These are phyloP conservation scores for Novumbra hubbsi DNA, from an alignment of 2,797 vertebrate genomes.

Conservation along the genomic window DNA sequence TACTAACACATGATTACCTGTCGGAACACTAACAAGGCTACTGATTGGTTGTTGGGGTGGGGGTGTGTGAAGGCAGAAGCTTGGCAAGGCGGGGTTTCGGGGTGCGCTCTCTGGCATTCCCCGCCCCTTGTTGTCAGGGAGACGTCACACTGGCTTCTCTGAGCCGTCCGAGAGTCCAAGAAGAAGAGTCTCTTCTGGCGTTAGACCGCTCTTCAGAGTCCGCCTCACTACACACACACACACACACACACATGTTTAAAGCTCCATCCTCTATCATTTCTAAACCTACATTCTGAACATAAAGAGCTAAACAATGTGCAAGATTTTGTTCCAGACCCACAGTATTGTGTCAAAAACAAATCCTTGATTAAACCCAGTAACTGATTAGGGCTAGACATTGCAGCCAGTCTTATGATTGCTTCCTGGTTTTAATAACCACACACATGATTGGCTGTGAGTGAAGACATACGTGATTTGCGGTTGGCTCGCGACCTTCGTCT, in stretches of 20 bases:
- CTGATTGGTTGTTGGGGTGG: slow-evolving; percentile 29
- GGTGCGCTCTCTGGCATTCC: slow-evolving; percentile 11
- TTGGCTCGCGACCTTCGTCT: slow-evolving; percentile 91
- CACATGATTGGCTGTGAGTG: not conserved
- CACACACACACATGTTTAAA: slow-evolving; percentile 27
- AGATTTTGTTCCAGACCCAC: not conserved
- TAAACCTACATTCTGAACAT: not conserved
- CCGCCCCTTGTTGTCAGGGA: not conserved
- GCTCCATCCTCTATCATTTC: not conserved
- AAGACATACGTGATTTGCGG: slow-evolving; percentile 88
- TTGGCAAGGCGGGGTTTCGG: slow-evolving; percentile 25
- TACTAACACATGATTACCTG: slow-evolving; percentile 39
- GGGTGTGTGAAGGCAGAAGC: slow-evolving; percentile 29
- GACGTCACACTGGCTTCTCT: slow-evolving; percentile 79
- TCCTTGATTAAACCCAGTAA: no score
- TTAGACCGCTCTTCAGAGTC: slow-evolving; percentile 91
- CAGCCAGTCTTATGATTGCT: not conserved
- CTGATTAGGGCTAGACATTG: not conserved
- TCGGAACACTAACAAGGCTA: slow-evolving; percentile 31
- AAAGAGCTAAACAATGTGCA: not conserved
- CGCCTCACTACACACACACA: slow-evolving; percentile 78
- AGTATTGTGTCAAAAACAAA: not conserved
- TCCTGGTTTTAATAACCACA: not conserved
- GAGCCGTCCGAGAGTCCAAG: slow-evolving; percentile 85
- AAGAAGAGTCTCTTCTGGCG: slow-evolving; percentile 90